A percentile compares a stretch with the other conserved stretches of the same genome.
Evolutionary conservation across 1,140 invertebrate species (phyloP).

Genomic region (Vollenhovia emeryi): DNA sequence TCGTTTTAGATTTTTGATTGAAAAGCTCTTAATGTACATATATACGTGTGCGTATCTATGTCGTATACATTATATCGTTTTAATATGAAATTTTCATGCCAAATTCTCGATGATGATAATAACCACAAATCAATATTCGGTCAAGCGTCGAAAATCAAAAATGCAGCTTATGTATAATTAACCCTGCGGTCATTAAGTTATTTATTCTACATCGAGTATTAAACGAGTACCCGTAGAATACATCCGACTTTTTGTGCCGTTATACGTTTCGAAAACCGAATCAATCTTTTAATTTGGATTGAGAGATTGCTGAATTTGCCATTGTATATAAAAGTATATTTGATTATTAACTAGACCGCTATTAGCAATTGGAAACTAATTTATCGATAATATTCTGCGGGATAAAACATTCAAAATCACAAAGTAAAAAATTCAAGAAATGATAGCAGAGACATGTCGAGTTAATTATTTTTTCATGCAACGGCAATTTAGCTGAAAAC

Average conservation of each 20-base stretch:
- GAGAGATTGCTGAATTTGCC: slow-evolving; percentile 8
- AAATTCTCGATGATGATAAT: slow-evolving; percentile 17
- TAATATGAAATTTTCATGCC: not conserved
- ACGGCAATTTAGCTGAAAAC: not conserved
- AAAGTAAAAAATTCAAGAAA: not conserved
- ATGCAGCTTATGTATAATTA: slow-evolving; percentile 9
- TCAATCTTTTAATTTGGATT: not conserved
- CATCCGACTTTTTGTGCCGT: not conserved
- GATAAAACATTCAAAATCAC: too few relatives aligned
- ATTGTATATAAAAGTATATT: not conserved
- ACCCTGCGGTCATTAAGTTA: not conserved
- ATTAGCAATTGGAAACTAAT: not conserved
- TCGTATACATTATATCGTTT: not conserved
- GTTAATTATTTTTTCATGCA: slow-evolving; percentile 25
- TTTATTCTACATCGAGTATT: not conserved
- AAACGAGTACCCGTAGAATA: not conserved
- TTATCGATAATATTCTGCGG: not conserved
- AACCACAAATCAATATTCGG: slow-evolving; percentile 26
- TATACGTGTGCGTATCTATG: not conserved
- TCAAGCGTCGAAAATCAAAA: not conserved
- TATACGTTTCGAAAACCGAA: not conserved
- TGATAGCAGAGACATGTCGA: not conserved
- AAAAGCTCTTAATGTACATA: too few relatives aligned
- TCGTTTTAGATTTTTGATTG: too few relatives aligned
- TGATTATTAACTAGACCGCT: not conserved